phyloP scores from a whole-genome alignment of 2,113 vertebrate species.

The Brachypodius melanocephalos region DNA sequence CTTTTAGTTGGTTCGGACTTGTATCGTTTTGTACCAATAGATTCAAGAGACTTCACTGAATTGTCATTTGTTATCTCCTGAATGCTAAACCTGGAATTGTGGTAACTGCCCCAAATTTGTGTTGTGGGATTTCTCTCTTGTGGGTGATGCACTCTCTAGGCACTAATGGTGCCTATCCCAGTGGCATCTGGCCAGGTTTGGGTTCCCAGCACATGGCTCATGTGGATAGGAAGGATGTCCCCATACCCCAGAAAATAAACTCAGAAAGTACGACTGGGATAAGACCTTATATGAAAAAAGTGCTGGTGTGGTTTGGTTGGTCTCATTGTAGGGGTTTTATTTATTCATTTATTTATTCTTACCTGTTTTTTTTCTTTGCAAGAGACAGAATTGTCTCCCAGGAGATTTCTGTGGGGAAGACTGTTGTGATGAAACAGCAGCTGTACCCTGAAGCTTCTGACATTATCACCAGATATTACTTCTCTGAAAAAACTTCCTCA shows the following conservation, averaged over 20 bases:
- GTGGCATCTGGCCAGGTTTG: neutral
- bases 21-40: rapidly evolving
- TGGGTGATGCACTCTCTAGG: neutral
- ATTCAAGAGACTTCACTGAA: neutral
- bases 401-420: neutral
- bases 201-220: neutral
- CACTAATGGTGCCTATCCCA: neutral
- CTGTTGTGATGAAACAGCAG: neutral
- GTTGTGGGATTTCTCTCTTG: neutral
- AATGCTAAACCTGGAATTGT: neutral
- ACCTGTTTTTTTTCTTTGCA: neutral
- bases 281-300: neutral
- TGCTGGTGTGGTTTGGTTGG: neutral
- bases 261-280: neutral
- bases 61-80: neutral
- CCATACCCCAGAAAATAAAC: neutral
- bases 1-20: neutral
- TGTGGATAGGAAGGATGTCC: neutral
- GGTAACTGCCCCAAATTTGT: neutral
- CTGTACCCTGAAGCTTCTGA: neutral
- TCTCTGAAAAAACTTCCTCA: neutral
- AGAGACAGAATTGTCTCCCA: neutral
- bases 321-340: neutral
- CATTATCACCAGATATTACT: neutral
- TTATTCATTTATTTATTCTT: neutral